Evolutionary conservation across 1,140 invertebrate genomes (phyloP), one percentile per base, ranked within the genome.

Genomic region (Anastrepha ludens): DNA sequence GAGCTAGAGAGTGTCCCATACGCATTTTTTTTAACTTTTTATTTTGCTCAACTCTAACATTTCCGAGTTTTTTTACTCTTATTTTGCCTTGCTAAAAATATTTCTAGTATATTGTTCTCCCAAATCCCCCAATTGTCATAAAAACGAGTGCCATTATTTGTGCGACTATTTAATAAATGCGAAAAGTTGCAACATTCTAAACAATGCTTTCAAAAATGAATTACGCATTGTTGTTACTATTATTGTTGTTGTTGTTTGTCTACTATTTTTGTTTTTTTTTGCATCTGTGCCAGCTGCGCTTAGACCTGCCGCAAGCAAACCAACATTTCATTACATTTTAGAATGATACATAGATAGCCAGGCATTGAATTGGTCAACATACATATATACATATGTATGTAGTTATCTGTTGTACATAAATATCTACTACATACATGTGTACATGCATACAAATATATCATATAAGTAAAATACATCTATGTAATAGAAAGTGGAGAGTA

Each of bases 291-390:
- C 20, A 20, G 65, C 39, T 74, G 67, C 41, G 67, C 39, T 8
- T 29, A 15, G 39, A 44, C 39, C 13, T 9, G 67, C 41, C 67
- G 67, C 67, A 74, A 74, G 67, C 41, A 47, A 4, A 74, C 41
- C 67, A 74, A 74, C 67, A 74, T 74, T 74, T 44, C 41, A 74
- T 74, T 74, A 67, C 29, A 67, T 39, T 67, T 67, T 20, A 20
- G 65, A 13, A 11, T 67, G 0, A 15, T 29, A 29, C 29, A 29
- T 29, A 29, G 29, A 29, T 67, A 41, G 20, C 13, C 29, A 41
- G 41, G 67, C 67, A n/a, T n/a, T 47, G 41, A 17, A n/a, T 74
- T 17, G 9, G 17, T 7, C 7, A 47, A 44, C 41, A 74, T 44
- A 74, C 7, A 55, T 55, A 55, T 2, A 55, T 11, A 55, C 3